Conservation (phyloP, 2,888 invertebrate species). For the Agriotes lineatus region DNA sequence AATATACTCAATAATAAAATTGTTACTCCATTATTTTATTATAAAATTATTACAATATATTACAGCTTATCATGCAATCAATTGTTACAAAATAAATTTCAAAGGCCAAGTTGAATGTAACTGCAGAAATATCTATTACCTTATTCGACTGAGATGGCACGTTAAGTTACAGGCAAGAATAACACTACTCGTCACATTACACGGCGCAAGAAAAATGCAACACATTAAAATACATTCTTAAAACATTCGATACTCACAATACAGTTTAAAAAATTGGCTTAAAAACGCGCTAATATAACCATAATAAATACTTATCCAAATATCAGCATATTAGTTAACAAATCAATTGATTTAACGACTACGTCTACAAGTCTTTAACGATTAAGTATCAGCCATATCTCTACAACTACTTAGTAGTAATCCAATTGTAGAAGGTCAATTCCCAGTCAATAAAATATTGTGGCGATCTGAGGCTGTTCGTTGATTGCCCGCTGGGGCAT, state of each 20-base stretch:
- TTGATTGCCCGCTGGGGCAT: background rate
- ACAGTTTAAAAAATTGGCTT: conserved; percentile 11
- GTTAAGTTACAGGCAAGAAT: conserved; percentile 28
- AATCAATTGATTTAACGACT: conserved; percentile 9
- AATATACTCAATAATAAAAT: too few relatives aligned
- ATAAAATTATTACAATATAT: conserved; percentile 41
- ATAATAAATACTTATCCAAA: conserved; percentile 25
- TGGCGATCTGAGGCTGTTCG: background rate
- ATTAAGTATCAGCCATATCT: conserved; percentile 39
- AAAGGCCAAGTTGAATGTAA: conserved; percentile 33
- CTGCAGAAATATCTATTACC: conserved; percentile 22
- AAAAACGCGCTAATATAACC: conserved; percentile 7
- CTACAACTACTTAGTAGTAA: conserved; percentile 5
- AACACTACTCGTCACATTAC: conserved; percentile 20
- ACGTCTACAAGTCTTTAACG: conserved; percentile 35
- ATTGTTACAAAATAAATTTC: conserved; percentile 30
- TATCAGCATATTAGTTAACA: conserved; percentile 20
- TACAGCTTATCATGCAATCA: conserved; percentile 33
- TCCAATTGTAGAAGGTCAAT: conserved; percentile 9
- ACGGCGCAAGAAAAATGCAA: background rate
- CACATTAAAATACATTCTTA: conserved; percentile 15
- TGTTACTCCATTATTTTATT: conserved; percentile 28
- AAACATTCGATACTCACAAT: conserved; percentile 21
- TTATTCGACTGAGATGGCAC: conserved; percentile 36
- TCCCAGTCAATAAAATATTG: conserved; percentile 17